Evolutionary conservation across 64 coral and sea anemone species (phyloP).

Genomic region (Hydrozoanthus tunicans): DNA sequence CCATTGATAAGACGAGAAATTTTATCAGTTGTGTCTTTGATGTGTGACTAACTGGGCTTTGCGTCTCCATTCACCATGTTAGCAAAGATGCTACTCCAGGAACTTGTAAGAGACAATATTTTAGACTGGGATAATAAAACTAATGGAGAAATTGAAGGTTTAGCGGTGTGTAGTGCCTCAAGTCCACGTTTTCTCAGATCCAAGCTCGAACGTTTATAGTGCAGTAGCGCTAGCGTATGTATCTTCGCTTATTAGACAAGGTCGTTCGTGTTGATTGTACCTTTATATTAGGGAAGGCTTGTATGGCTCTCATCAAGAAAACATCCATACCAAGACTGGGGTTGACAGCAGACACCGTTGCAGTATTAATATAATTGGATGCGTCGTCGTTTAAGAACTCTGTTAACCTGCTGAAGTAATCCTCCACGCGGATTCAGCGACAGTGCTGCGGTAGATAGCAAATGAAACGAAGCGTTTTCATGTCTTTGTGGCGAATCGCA

Average conservation of each 20-base stretch:
- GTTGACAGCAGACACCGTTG: constrained; percentile 10
- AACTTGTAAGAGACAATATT: not conserved
- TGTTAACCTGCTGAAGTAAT: not conserved
- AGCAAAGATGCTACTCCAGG: not conserved
- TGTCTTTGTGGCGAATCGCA: not conserved
- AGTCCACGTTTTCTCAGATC: constrained; percentile 17
- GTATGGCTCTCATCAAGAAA: not conserved
- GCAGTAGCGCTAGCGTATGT: not conserved
- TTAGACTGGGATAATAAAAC: not conserved
- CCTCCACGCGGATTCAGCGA: constrained; percentile 3
- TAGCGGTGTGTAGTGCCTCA: not conserved
- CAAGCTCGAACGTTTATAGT: constrained; percentile 1
- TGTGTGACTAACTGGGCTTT: not conserved
- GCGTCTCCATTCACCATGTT: not conserved
- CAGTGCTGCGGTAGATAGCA: not conserved
- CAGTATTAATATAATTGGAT: not conserved
- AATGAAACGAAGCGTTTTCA: constrained; percentile 5
- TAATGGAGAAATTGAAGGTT: constrained; percentile 1
- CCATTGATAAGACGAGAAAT: constrained; percentile 4
- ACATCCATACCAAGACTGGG: constrained; percentile 12
- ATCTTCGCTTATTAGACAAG: not conserved
- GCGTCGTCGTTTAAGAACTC: not conserved
- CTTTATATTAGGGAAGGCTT: constrained; percentile 3
- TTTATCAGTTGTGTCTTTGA: not conserved
- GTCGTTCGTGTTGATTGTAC: not conserved